Base-by-base conservation (phyloP, 2,888 invertebrate genomes). In the Sinelater perroti region DNA sequence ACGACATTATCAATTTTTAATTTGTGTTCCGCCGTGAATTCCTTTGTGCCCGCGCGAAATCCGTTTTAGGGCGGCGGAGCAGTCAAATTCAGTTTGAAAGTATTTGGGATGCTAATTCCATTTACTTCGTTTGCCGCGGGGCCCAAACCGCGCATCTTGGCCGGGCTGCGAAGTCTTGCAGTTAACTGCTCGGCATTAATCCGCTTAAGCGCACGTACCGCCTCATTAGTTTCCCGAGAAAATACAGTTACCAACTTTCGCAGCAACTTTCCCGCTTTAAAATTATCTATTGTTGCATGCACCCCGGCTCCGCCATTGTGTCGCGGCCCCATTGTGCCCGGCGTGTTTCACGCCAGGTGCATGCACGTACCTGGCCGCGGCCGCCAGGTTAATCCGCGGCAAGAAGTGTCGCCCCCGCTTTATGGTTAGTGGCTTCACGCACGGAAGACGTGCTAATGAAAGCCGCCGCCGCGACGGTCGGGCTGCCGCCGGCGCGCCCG, bases 381-480 rank as follows among this genome's bases (percentile, higher is more conserved):
- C n/a, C n/a, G n/a, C n/a, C n/a, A n/a, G n/a, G n/a, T n/a, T n/a
- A n/a, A n/a, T n/a, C n/a, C n/a, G n/a, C n/a, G n/a, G 44, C 44
- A 51, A 52, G 57, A 38, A 45, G 36, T 28, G 45, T 36, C 56
- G 24, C 53, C 57, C 31, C 57, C 46, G 52, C 57, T 57, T 57
- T 57, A 57, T 46, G 57, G 57, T 57, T 57, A 57, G 57, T 57
- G 57, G 57, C 53, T 53, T 42, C 46, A 53, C 61, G 52, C 58
- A 59, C 58, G 55, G 55, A 57, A 64, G 62, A 65, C 61, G 63
- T 61, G 64, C 63, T 66, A 66, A 64, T 63, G 64, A 64, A 63
- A 62, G 63, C 64, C 56, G 46, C 50, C 33, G 11, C 24, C 13
- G 13, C 21, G 13, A 17, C 14, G 17, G n/a, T 49, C 16, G 35